A percentile compares a stretch with the other conserved stretches of the same genome.
phyloP scores from a whole-genome alignment of 2,888 invertebrate species.

The Leptopilina syphax region DNA sequence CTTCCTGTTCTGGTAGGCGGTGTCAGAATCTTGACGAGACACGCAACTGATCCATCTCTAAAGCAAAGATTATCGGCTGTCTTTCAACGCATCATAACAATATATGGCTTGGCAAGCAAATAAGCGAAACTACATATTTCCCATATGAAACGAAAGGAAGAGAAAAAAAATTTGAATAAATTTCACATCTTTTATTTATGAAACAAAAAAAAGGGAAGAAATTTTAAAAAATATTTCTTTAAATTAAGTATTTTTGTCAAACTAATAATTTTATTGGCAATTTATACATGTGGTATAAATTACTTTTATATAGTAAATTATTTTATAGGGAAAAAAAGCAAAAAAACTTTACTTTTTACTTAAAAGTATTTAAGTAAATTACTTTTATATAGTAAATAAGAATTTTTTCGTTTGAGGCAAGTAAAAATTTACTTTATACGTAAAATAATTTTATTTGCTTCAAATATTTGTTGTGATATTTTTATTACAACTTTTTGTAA shows the following conservation, averaged over 20 bases:
- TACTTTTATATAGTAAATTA: too few relatives aligned
- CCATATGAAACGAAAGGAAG: not conserved
- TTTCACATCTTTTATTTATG: too few relatives aligned
- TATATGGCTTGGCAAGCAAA: constrained; percentile 76
- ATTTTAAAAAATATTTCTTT: too few relatives aligned
- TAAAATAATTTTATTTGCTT: not conserved
- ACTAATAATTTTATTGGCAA: too few relatives aligned
- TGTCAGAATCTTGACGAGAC: constrained; percentile 79
- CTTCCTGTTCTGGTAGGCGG: constrained; percentile 80
- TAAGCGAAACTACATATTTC: constrained; percentile 46
- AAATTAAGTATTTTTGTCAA: too few relatives aligned
- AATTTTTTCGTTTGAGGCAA: not conserved
- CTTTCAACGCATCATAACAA: constrained; percentile 78
- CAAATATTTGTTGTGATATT: not conserved
- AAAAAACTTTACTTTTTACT: too few relatives aligned
- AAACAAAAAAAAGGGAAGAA: too few relatives aligned
- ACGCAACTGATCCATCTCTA: constrained; percentile 79
- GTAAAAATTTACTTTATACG: not conserved
- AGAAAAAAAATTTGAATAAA: not conserved
- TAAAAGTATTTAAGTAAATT: not conserved
- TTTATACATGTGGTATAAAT: too few relatives aligned
- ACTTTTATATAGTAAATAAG: not conserved
- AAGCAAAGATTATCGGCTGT: constrained; percentile 79
- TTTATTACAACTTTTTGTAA: not conserved
- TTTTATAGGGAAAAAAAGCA: too few relatives aligned